Conservation (phyloP, 2,888 invertebrate genomes). For the Notocelia uddmanniana region DNA sequence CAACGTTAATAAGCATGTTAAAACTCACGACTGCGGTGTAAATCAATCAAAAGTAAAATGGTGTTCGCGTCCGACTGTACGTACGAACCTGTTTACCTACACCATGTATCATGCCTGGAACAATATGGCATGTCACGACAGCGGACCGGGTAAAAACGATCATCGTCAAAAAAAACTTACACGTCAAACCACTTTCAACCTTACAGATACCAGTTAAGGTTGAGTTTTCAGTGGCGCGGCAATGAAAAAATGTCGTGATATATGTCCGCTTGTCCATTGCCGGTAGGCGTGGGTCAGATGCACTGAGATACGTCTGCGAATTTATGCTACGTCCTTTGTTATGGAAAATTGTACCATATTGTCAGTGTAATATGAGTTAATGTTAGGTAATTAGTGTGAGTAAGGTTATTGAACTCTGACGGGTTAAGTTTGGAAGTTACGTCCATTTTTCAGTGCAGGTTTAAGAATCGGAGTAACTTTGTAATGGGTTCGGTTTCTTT, state of each 20-base stretch:
- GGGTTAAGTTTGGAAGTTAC: slow-evolving; percentile 34
- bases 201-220: slow-evolving; percentile 63
- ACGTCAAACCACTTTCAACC: slow-evolving; percentile 57
- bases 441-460: slow-evolving; percentile 37
- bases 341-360: slow-evolving; percentile 65
- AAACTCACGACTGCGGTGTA: slow-evolving; percentile 57
- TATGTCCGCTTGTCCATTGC: slow-evolving; percentile 77
- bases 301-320: slow-evolving; percentile 59
- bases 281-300: slow-evolving; percentile 82
- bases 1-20: slow-evolving; percentile 53
- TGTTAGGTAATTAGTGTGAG: slow-evolving; percentile 37
- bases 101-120: slow-evolving; percentile 79
- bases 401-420: slow-evolving; percentile 40
- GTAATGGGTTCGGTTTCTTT: slow-evolving; percentile 17
- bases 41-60: slow-evolving; percentile 39
- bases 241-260: slow-evolving; percentile 72
- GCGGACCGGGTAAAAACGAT: slow-evolving; percentile 71
- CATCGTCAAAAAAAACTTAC: slow-evolving; percentile 61
- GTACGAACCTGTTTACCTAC: slow-evolving; percentile 77
- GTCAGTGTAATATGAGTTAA: slow-evolving; percentile 60
- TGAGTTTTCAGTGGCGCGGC: slow-evolving; percentile 56
- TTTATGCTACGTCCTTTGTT: slow-evolving; percentile 62
- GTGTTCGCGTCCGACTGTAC: slow-evolving; percentile 65
- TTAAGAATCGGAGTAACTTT: slow-evolving; percentile 12
- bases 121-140: slow-evolving; percentile 84